These are phyloP conservation scores for Upupa epops DNA, from an alignment of 2,113 vertebrate genomes.

Conservation along the genomic window DNA sequence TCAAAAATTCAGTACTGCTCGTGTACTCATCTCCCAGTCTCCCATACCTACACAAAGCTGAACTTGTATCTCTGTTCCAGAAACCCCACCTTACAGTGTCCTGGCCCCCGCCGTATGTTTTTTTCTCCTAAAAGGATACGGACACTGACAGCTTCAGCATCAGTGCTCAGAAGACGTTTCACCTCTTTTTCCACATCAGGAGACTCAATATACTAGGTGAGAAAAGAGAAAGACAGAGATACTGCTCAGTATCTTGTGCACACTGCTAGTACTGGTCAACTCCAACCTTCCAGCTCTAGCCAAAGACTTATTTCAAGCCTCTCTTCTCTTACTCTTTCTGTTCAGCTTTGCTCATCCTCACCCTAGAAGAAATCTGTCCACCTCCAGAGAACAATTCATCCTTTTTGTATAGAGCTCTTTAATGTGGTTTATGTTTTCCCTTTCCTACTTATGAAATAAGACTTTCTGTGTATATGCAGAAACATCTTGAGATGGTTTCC, in stretches of 20 bases:
- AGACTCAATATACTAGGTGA: conserved; percentile 84
- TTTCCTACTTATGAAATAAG: background rate
- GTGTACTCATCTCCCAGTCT: background rate
- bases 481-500: background rate
- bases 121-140: conserved; percentile 85
- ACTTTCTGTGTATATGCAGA: background rate
- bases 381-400: background rate
- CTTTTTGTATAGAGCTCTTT: background rate
- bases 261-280: background rate
- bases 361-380: background rate
- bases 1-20: background rate
- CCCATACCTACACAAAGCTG: background rate
- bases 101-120: background rate
- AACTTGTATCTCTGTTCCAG: background rate
- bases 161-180: conserved; percentile 90
- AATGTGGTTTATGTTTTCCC: background rate
- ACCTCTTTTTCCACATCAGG: conserved; percentile 95
- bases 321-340: background rate
- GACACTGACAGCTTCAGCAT: conserved; percentile 89
- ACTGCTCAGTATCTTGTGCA: background rate
- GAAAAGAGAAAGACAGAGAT: background rate
- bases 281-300: background rate
- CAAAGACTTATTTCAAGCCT: background rate
- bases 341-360: background rate
- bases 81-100: background rate